These are phyloP conservation scores for Rhagonycha lutea DNA, from an alignment of 2,888 invertebrate species.

Conservation along the genomic window DNA sequence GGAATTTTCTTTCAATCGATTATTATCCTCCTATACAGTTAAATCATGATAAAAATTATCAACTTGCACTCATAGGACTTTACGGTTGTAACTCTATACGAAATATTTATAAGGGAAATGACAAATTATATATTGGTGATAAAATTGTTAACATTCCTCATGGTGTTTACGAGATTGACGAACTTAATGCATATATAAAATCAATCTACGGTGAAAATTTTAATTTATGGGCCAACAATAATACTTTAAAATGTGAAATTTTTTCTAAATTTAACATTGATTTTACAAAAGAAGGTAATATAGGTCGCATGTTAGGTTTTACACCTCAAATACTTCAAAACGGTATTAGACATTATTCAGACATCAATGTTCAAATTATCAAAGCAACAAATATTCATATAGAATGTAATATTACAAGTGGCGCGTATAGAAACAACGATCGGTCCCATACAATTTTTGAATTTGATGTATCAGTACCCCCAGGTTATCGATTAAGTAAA, in stretches of 20 bases:
- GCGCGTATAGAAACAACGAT: background rate
- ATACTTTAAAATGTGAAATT: conserved; percentile 38
- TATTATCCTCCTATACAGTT: no score
- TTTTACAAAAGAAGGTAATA: conserved; percentile 9
- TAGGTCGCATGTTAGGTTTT: conserved; percentile 40
- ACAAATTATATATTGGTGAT: background rate
- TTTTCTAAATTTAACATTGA: conserved; percentile 25
- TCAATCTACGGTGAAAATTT: background rate
- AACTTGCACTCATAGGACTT: no score
- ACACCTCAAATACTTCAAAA: conserved; percentile 14
- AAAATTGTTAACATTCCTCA: conserved; percentile 37
- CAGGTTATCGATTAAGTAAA: conserved; percentile 1
- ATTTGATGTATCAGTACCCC: background rate
- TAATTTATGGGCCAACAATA: conserved; percentile 37
- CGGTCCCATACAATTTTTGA: background rate
- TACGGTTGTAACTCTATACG: no score
- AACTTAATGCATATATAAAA: conserved; percentile 32
- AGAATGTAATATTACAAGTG: background rate
- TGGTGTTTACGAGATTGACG: conserved; percentile 45
- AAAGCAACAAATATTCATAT: background rate
- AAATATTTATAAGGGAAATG: no score
- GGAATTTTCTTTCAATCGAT: no score
- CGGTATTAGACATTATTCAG: conserved; percentile 35
- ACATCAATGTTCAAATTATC: conserved; percentile 42
- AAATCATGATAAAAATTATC: no score